Base-by-base conservation (phyloP, 2,797 vertebrate species). In the Schizopygopsis malacanthus region DNA sequence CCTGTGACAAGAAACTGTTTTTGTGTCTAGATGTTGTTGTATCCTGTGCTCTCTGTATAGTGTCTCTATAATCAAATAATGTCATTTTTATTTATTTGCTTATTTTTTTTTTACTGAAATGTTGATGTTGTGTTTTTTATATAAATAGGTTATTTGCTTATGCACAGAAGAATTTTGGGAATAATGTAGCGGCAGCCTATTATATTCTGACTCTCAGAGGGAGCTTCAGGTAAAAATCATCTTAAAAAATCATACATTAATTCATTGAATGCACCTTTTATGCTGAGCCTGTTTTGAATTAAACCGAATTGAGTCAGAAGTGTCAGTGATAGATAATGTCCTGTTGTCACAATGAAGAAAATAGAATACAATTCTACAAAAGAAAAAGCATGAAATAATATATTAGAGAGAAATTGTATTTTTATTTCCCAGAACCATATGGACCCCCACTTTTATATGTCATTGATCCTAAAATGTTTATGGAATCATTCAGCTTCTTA, bases 191-290 rank as follows among this genome's bases (percentile, higher is more conserved):
- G 3, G 90, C 95, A 0, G 96, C 95, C 0, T 89, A 89, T 91
- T 98, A 92, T 86, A 52, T 95, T 85, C 88, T 97, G 87, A 90
- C 85, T 70, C 83, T 95, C 16, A 93, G 92, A 7, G 97, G 97
- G 52, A 86, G 92, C 4, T 94, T 97, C 89, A 96, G 96, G 97
- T 98, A 95, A n/a, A 12, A 12, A n/a, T 52, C 15, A 50, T 50
- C 47, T 50, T 50, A 33, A 43, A 11, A 61, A 2, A n/a, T n/a
- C 45, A 50, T 13, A 56, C 6, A 22, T 54, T 4, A 0, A 9
- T 77, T 41, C 4, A 56, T 6, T 20, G 4, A 59, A 56, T 41
- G 22, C 3, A 39, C 20, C 3, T 77, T 56, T 77, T 1, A 39
- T 12, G 33, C 33, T 12, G 9, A 75, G 16, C 16, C 45, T 75